Base-by-base conservation (phyloP, 1,140 invertebrate genomes). In the Cylas formicarius region DNA sequence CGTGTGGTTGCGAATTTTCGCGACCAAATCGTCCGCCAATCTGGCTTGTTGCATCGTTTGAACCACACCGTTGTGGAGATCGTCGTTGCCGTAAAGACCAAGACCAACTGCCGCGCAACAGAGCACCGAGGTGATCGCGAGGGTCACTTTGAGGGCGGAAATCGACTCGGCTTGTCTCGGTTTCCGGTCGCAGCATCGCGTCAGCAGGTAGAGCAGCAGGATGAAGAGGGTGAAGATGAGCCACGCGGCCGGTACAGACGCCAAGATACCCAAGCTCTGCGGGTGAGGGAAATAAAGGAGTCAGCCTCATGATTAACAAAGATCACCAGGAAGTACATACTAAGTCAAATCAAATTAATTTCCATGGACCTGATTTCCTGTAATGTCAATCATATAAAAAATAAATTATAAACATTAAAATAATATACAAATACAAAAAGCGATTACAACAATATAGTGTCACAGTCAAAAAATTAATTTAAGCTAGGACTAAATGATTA, bases 71-170 rank as follows among this genome's bases (percentile, higher is more conserved):
- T 89, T 90, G 72, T 95, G 90, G 20, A 91, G 77, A 63, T 92
- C 87, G 63, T 94, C 88, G 68, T 94, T 95, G 24, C 90, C 92
- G 71, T 92, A 95, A 17, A 95, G 77, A 33, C 90, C 89, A 40
- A 73, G 41, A 26, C 78, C 82, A 33, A 84, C 80, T 4, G 82
- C 81, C 32, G 79, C 81, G 58, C 86, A 87, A 56, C 85, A 88
- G 27, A 90, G 72, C 20, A 92, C 77, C 11, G 88, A 87, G 26
- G 92, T 78, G 42, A 91, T 76, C 51, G 83, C 86, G 13, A 92
- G 72, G 2, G 85, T 74, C 57, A 75, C 86, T 74, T 90, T 90
- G 33, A 91, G 70, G 55, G 87, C 82, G 38, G 84, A 80, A 66
- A 92, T 87, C 58, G 85, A 87, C 61, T 81, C 80, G 37, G 84